Percentiles rank a stretch among this genome's conserved stretches.
These are phyloP conservation scores for Acromyrmex charruanus DNA, from an alignment of 1,140 invertebrate genomes.

Conservation along the genomic window DNA sequence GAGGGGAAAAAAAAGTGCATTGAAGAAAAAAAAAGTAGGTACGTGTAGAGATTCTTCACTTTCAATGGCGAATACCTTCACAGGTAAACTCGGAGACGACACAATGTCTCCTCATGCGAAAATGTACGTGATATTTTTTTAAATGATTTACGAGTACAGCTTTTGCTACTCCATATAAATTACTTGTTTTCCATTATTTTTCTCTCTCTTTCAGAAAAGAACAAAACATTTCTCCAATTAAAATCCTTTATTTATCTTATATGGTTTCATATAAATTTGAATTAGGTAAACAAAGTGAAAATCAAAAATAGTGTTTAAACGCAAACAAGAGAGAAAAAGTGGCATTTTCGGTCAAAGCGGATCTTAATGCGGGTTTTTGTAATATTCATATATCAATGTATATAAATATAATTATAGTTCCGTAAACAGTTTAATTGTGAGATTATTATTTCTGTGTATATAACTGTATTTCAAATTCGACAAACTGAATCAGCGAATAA, in stretches of 20 bases:
- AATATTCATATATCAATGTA: no score
- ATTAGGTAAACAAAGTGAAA: no score
- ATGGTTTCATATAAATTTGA: no score
- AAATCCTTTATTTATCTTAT: not conserved
- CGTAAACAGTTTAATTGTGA: no score
- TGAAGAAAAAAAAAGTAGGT: slow-evolving; percentile 30
- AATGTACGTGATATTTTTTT: not conserved
- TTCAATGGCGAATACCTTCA: slow-evolving; percentile 30
- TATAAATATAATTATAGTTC: no score
- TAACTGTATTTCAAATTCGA: no score
- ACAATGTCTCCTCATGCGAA: slow-evolving; percentile 18
- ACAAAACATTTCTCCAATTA: not conserved
- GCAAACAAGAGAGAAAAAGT: no score
- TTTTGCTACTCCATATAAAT: not conserved
- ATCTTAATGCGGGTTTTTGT: no score
- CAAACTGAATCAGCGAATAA: no score
- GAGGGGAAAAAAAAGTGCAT: slow-evolving; percentile 7
- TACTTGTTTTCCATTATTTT: not conserved
- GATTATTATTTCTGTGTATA: no score
- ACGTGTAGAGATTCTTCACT: slow-evolving; percentile 53
- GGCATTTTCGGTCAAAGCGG: no score
- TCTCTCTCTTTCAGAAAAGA: not conserved
- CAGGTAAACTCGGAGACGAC: not conserved
- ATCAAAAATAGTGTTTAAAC: no score
- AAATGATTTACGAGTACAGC: not conserved